A percentile compares a stretch with the other conserved stretches of the same genome.
These are phyloP conservation scores for Samia ricini DNA, from an alignment of 1,140 invertebrate genomes.

Conservation along the genomic window DNA sequence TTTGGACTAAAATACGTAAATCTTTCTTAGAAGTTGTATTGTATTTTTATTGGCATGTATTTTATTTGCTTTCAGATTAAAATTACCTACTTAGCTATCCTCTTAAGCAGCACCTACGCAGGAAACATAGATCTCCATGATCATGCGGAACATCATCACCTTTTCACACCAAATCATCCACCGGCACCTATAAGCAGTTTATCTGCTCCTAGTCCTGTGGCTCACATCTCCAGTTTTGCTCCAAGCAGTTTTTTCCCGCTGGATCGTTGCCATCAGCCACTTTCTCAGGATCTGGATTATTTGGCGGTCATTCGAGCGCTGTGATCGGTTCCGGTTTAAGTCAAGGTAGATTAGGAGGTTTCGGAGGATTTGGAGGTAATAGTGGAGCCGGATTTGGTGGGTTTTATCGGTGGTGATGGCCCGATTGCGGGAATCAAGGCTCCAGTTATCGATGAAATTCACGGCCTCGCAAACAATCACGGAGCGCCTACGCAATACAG, in stretches of 20 bases:
- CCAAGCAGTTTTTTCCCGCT: conserved; percentile 61
- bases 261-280: conserved; percentile 63
- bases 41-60: neutral
- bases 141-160: conserved; percentile 17
- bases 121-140: conserved; percentile 29
- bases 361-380: conserved; percentile 8
- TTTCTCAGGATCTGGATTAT: conserved; percentile 39
- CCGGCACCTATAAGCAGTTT: conserved; percentile 3
- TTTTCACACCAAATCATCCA: neutral
- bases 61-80: conserved; percentile 53
- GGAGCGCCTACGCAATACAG: conserved; percentile 61
- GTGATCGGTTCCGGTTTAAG: conserved; percentile 13
- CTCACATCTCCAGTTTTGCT: conserved; percentile 45
- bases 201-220: neutral
- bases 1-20: neutral
- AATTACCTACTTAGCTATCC: conserved; percentile 57
- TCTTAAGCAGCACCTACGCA: conserved; percentile 54
- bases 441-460: conserved; percentile 63
- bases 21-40: neutral
- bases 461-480: conserved; percentile 58
- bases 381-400: conserved; percentile 10
- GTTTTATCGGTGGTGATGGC: conserved; percentile 28
- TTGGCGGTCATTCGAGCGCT: conserved; percentile 17
- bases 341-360: conserved; percentile 9
- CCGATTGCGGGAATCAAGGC: conserved; percentile 51